Percentiles rank a stretch among this genome's conserved stretches.
These are phyloP conservation scores for Tachyglossus aculeatus DNA, from an alignment of 2,797 vertebrate genomes.

Conservation along the genomic window DNA sequence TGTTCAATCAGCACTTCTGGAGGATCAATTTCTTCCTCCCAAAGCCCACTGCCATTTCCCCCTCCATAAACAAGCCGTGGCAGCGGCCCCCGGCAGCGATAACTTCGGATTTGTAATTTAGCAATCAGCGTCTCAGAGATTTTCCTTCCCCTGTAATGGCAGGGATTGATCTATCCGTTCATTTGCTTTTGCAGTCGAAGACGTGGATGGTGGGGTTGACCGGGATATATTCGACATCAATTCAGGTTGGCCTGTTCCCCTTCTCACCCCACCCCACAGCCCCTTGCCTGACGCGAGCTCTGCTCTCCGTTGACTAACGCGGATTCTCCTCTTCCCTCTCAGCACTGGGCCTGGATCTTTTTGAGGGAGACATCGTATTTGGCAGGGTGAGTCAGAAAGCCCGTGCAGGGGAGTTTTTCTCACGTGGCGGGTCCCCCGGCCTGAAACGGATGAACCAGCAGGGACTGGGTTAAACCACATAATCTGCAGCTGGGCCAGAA, in stretches of 20 bases:
- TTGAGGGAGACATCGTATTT: slow-evolving; percentile 89
- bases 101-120: no score
- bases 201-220: slow-evolving; percentile 83
- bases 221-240: slow-evolving; percentile 92
- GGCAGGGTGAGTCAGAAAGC: slow-evolving; percentile 73
- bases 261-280: not conserved
- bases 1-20: no score
- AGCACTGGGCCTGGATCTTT: slow-evolving; percentile 85
- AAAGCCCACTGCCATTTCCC: no score
- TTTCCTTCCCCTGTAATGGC: no score
- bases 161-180: slow-evolving; percentile 35
- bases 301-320: slow-evolving; percentile 22
- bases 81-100: no score
- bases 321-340: slow-evolving; percentile 37
- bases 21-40: no score
- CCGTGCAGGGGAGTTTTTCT: not conserved
- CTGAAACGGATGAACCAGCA: not conserved
- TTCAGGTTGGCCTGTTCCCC: slow-evolving; percentile 77
- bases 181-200: slow-evolving; percentile 76
- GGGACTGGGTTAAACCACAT: not conserved
- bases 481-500: not conserved
- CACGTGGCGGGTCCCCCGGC: no score
- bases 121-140: no score
- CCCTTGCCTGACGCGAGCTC: not conserved
- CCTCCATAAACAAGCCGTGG: no score